phyloP scores from a whole-genome alignment of 2,888 invertebrate species.

The Stenodera caucasica region DNA sequence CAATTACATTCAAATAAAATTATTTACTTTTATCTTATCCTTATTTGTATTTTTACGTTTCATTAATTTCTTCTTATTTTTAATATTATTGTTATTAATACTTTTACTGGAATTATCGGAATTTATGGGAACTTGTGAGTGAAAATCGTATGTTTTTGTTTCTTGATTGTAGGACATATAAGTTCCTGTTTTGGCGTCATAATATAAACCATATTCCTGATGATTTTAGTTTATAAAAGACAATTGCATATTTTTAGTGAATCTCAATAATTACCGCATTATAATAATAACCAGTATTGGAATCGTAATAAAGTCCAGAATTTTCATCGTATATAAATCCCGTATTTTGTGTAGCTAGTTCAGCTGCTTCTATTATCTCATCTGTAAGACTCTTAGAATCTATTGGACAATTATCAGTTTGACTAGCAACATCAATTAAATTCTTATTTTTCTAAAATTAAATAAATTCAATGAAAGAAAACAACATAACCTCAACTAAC shows the following conservation, averaged over 20 bases:
- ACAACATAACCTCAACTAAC: conserved; percentile 25
- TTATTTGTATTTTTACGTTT: conserved; percentile 39
- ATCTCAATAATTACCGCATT: conserved; percentile 67
- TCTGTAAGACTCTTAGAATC: conserved; percentile 63
- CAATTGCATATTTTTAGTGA: neutral
- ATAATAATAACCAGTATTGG: conserved; percentile 86
- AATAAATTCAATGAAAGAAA: neutral
- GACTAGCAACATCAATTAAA: conserved; percentile 37
- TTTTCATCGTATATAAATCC: conserved; percentile 86
- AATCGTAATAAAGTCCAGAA: conserved; percentile 87
- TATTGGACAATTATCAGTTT: conserved; percentile 39
- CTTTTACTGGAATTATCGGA: conserved; percentile 27
- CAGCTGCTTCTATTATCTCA: conserved; percentile 77
- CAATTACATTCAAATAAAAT: neutral
- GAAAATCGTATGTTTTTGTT: conserved; percentile 75
- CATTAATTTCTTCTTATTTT: conserved; percentile 23
- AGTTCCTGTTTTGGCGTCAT: conserved; percentile 81
- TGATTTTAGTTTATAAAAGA: conserved; percentile 32
- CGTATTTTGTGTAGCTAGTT: conserved; percentile 70
- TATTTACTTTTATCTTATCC: conserved; percentile 33
- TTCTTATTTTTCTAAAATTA: conserved; percentile 24
- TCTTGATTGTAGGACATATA: conserved; percentile 82
- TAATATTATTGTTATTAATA: neutral
- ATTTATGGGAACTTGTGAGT: conserved; percentile 69
- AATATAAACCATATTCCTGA: conserved; percentile 84